Evolutionary conservation across 2,797 vertebrate genomes (phyloP).

Genomic region (Novumbra hubbsi): DNA sequence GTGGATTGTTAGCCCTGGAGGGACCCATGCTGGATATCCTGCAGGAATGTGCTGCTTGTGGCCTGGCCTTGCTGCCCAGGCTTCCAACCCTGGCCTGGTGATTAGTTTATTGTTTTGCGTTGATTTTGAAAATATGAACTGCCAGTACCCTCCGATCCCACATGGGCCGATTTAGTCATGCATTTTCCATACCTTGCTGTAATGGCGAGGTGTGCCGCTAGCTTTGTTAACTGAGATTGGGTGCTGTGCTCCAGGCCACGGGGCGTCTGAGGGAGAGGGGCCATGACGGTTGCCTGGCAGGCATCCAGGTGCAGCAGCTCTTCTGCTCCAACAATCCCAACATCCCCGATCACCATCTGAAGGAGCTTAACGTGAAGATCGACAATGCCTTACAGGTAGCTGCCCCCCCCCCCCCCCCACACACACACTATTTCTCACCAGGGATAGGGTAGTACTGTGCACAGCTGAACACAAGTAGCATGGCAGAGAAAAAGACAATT

Average conservation of each 20-base stretch:
- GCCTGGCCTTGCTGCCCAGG: conserved; percentile 5
- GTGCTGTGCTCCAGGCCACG: conserved; percentile 78
- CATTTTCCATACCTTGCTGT: neutral
- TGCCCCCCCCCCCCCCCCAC: neutral
- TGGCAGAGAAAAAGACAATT: neutral
- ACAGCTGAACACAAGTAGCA: neutral
- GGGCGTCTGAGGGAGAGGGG: conserved; percentile 89
- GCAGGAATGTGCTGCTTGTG: conserved; percentile 45
- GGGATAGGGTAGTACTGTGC: neutral
- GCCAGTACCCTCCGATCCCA: neutral
- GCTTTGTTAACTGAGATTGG: conserved; percentile 34
- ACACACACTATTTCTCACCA: neutral
- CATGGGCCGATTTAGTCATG: neutral
- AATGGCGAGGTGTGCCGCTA: conserved; percentile 11
- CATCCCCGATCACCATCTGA: conserved; percentile 96
- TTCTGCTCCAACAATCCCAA: conserved; percentile 94
- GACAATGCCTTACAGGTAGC: conserved; percentile 93
- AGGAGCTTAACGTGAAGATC: conserved; percentile 94
- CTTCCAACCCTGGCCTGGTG: neutral
- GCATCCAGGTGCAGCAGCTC: conserved; percentile 97
- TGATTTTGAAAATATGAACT: neutral
- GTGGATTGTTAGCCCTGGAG: conserved; percentile 38
- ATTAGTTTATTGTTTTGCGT: neutral
- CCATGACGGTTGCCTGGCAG: conserved; percentile 90
- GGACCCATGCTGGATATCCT: conserved; percentile 35